Base-by-base conservation (phyloP, 2,113 vertebrate genomes). In the Turdus rufiventris region DNA sequence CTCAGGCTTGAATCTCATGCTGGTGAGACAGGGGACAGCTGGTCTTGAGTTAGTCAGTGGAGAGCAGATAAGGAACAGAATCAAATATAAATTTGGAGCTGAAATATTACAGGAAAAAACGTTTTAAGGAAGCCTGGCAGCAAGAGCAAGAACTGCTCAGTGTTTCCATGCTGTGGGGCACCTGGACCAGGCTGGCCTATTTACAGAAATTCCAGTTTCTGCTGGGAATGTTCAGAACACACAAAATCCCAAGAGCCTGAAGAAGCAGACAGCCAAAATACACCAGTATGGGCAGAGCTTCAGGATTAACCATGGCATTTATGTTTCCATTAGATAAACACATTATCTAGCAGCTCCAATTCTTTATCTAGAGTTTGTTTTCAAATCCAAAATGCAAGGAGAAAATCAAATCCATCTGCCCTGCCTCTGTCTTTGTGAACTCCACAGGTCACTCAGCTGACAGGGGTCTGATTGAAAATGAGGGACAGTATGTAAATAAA, bases 21-120 rank as follows among this genome's bases (percentile, higher is more conserved):
- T 87, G 40, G 81, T 16, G 8, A 82, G 65, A 62, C 96, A 74
- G 40, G 42, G 72, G 90, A 96, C 78, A 93, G 97, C 96, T 73
- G 97, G 95, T 40, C 93, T 94, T 2, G 94, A 97, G 82, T 96
- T 96, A 73, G 67, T 63, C 60, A 61, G 50, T 31, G 34, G 91
- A 72, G 26, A 63, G 51, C 36, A 94, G 79, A 82, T 36, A 91
- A 83, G 48, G 63, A 70, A 57, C 23, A 56, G 77, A 85, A 73
- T 67, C 33, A 87, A 62, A 58, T 28, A 24, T 5, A 53, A 28
- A 34, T n/a, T 38, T 56, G 54, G 23, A 81, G 72, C 48, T 48
- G 77, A 78, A 89, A 67, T n/a, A 14, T 82, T 47, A 23, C 47
- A 84, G 83, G 48, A 31, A 63, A 63, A 40, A 54, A 42, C 2